These are phyloP conservation scores for Syrphus vitripennis DNA, from an alignment of 2,888 invertebrate species.

Conservation along the genomic window DNA sequence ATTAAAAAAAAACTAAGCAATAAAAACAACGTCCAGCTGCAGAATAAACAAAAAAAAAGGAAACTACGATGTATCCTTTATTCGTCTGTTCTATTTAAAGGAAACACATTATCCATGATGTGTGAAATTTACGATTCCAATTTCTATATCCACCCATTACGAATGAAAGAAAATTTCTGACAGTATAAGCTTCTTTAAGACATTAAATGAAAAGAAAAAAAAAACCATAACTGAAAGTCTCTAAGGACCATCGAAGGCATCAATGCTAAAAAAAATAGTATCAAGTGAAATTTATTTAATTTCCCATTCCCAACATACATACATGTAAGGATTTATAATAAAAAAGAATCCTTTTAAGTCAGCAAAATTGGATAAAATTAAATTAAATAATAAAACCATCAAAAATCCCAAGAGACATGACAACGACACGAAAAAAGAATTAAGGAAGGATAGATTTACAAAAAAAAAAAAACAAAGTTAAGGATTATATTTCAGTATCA, in stretches of 20 bases:
- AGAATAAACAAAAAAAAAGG: constrained; percentile 29
- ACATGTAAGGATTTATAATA: not conserved
- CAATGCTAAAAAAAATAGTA: constrained; percentile 40
- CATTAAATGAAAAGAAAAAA: constrained; percentile 2
- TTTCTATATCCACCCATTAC: constrained; percentile 28
- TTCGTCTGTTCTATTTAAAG: not conserved
- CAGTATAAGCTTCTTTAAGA: constrained; percentile 8
- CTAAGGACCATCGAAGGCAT: constrained; percentile 21
- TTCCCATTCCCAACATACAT: not conserved
- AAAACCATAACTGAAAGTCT: constrained; percentile 6
- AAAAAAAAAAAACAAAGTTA: not conserved
- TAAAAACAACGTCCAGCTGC: not conserved
- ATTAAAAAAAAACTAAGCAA: constrained; percentile 4
- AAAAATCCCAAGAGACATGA: constrained; percentile 26
- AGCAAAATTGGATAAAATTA: constrained; percentile 41
- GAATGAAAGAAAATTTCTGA: not conserved
- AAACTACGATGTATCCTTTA: constrained; percentile 18
- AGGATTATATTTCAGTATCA: constrained; percentile 37
- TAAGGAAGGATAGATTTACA: constrained; percentile 2
- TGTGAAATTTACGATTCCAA: constrained; percentile 25
- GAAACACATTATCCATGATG: constrained; percentile 19
- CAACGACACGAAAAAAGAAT: constrained; percentile 40
- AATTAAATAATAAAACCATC: constrained; percentile 57
- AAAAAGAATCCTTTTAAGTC: constrained; percentile 17
- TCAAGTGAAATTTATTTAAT: constrained; percentile 29